Conservation (phyloP, 2,113 vertebrate genomes). For the Plotosus lineatus region DNA sequence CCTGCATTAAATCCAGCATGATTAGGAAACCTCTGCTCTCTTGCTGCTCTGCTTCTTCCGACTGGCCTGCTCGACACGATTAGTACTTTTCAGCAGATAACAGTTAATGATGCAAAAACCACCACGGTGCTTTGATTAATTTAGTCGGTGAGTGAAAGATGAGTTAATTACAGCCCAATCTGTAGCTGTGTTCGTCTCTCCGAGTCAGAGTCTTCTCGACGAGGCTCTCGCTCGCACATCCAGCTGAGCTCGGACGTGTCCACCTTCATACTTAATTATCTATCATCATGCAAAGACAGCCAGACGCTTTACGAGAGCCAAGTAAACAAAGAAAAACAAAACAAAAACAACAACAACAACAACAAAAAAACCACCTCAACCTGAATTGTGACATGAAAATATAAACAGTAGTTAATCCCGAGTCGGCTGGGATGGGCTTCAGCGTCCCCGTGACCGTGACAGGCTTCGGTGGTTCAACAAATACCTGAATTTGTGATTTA, state of each 20-base stretch:
- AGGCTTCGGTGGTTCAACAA: no score
- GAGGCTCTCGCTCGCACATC: conserved; percentile 1
- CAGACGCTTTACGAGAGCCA: not conserved
- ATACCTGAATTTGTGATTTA: no score
- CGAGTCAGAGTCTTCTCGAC: conserved; percentile 27
- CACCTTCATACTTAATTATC: conserved; percentile 5
- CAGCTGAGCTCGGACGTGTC: not conserved
- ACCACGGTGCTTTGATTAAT: conserved; percentile 43
- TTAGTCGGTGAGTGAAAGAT: conserved; percentile 34
- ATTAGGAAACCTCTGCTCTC: conserved; percentile 7
- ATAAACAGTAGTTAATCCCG: not conserved
- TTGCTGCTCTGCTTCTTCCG: not conserved
- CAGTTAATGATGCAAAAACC: conserved; percentile 46
- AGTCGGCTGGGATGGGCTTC: no score
- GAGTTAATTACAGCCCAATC: conserved; percentile 42
- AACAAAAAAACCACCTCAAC: conserved; percentile 13
- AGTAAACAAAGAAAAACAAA: conserved; percentile 21
- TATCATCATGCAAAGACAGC: conserved; percentile 19
- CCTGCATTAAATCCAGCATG: not conserved
- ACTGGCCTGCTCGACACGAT: conserved; percentile 38
- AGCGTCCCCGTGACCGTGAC: no score
- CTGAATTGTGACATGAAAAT: conserved; percentile 7
- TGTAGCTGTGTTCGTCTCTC: conserved; percentile 12
- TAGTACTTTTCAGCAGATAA: conserved; percentile 45
- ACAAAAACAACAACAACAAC: no score